Conservation (phyloP, 2,888 invertebrate genomes). For the Andricus quercusramuli region DNA sequence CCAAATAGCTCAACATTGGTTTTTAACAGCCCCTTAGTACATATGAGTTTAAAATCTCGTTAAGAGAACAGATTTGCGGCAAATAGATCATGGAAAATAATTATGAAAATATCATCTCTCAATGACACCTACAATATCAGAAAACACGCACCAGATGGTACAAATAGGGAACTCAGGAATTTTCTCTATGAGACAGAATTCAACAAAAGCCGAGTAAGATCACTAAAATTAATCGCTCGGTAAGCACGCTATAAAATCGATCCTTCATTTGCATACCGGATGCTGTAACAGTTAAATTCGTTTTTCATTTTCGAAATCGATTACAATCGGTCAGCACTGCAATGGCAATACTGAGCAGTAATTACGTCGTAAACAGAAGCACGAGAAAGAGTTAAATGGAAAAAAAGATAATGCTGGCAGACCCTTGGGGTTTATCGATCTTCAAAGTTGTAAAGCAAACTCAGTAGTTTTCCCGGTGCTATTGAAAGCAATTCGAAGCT, state of each 20-base stretch:
- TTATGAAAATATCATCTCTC: slow-evolving; percentile 15
- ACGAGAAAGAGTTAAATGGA: slow-evolving; percentile 47
- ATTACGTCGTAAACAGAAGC: slow-evolving; percentile 54
- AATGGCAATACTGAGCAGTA: slow-evolving; percentile 21
- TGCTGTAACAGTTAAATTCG: slow-evolving; percentile 28
- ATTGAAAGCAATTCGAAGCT: slow-evolving; percentile 63
- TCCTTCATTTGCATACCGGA: slow-evolving; percentile 17
- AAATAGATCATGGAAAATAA: background rate
- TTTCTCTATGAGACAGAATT: background rate
- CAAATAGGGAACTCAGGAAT: background rate
- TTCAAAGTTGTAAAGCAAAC: slow-evolving; percentile 60
- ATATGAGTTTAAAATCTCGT: no score
- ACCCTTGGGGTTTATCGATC: slow-evolving; percentile 63
- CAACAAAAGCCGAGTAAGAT: slow-evolving; percentile 18
- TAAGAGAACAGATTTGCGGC: background rate
- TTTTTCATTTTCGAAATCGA: slow-evolving; percentile 17
- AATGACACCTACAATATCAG: background rate
- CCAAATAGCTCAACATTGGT: no score
- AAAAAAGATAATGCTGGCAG: slow-evolving; percentile 50
- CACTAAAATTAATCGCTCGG: slow-evolving; percentile 30
- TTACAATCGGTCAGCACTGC: background rate
- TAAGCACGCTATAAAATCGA: slow-evolving; percentile 34
- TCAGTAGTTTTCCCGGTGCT: slow-evolving; percentile 56
- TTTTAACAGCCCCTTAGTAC: no score
- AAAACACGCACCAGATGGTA: slow-evolving; percentile 3